Evolutionary conservation across 2,797 vertebrate species (phyloP), one percentile per base, ranked within the genome.

Genomic region (Amazona ochrocephala): DNA sequence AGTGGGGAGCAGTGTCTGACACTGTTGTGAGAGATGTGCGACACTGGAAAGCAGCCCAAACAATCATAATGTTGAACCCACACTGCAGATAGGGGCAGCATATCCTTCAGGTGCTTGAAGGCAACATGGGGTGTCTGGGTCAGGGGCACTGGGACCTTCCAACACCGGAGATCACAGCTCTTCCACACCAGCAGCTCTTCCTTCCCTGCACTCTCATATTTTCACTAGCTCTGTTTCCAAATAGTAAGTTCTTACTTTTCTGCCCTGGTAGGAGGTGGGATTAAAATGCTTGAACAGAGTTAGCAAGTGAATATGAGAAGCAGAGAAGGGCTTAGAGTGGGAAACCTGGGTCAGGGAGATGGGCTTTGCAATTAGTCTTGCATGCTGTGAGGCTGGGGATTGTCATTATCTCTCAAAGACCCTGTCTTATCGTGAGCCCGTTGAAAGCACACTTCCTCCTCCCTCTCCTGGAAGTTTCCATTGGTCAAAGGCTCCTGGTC

Each of bases 351-450:
- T 90, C 84, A 77, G 70, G 58, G 47, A 94, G 84, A 83, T 90
- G 91, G 75, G 72, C 73, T 96, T 95, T 94, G 86, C 94, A 94
- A 95, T 96, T 93, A 94, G 95, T 90, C 94, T 42, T 87, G 84
- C 93, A 32, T 93, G 94, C 90, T 80, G 88, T 80, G 83, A 66
- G 84, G 68, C 80, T 48, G 9, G 72, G 65, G 27, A 8, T 26
- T 65, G 72, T 37, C 79, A 85, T 89, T 94, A 94, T 75, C 84
- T 94, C 72, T 37, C 64, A 61, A 71, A 94, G 74, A 71, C 64
- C 44, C 34, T 1, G 11, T 50, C 81, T 94, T 89, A 58, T 61
- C 85, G 32, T 13, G 53, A 91, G 89, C 48, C 61, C 72, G 87
- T 75, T 58, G 90, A 68, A 83, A 92, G 24, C 3, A 1, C n/a